Evolutionary conservation across 92 coral and sea anemone genomes (phyloP), one percentile per base, ranked within the genome.

Genomic region (Meandrina meandrites): DNA sequence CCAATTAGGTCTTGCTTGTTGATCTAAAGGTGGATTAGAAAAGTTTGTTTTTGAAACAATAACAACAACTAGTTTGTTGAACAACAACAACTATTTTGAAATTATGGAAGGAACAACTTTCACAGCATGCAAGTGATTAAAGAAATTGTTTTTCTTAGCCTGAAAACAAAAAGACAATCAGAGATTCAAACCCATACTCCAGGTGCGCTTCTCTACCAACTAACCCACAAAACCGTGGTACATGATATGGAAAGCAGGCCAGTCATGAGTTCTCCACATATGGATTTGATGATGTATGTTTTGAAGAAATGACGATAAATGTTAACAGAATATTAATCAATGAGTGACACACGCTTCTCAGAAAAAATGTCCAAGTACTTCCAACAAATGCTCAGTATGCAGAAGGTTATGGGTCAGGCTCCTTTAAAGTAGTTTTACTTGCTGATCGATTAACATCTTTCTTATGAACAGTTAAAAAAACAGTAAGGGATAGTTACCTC

Each of bases 1-100:
- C 98, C 98, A 70, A 94, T 86, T 47, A 94, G 85, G 80, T 94
- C 98, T 67, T 94, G 98, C 83, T 86, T 88, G 90, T 92, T 86
- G 75, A 94, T 88, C 98, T 94, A 73, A 18, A 48, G 45, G 47
- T 34, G 21, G 28, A 22, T 35, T 9, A 66, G 68, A 71, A 17
- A n/a, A 18, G 0, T 4, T 16, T 32, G 9, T 71, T 34, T 71
- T 15, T 30, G 13, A 28, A 13, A 67, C 21, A 71, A 15, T 71
- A 35, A 34, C 0, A 16, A 62, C 22, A 60, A 11, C n/a, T n/a
- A n/a, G 16, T 5, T 21, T 57, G 1, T 14, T 57, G 1, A 57
- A 10, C 2, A 60, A 24, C 0, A 60, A 60, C 24, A 24, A 1
- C 68, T 32, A 60, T 32, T 28, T 24, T 2, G 1, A 24, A 77